A percentile compares a stretch with the other conserved stretches of the same genome.
Conservation (phyloP, 1,140 invertebrate genomes). For the Brachionus plicatilis region DNA sequence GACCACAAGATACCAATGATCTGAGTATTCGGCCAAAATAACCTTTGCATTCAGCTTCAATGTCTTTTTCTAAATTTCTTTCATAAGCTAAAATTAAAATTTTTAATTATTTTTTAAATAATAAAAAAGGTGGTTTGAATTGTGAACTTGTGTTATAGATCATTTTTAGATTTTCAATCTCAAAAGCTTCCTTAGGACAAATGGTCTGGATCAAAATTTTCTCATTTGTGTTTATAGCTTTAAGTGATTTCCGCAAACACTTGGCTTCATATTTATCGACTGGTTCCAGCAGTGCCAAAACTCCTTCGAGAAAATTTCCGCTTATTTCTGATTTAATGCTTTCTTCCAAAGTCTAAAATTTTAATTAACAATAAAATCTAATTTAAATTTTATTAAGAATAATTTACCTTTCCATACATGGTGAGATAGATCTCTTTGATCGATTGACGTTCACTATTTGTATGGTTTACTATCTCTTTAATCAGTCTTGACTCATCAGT, state of each 20-base stretch:
- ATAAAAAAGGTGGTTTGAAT: no score
- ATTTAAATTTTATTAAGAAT: no score
- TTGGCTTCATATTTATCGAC: conserved; percentile 49
- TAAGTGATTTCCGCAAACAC: conserved; percentile 47
- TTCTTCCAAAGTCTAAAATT: conserved; percentile 60
- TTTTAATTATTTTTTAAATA: not conserved
- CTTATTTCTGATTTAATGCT: conserved; percentile 77
- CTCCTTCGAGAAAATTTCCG: conserved; percentile 78
- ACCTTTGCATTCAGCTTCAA: conserved; percentile 54
- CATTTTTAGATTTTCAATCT: conserved; percentile 21
- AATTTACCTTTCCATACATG: conserved; percentile 26
- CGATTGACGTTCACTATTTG: conserved; percentile 27
- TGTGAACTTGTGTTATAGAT: not conserved
- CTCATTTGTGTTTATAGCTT: conserved; percentile 42
- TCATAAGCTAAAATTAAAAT: conserved; percentile 47
- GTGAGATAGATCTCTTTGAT: conserved; percentile 16
- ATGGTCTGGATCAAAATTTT: conserved; percentile 3
- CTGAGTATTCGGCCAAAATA: conserved; percentile 53
- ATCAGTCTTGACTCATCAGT: conserved; percentile 21
- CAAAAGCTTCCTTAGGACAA: conserved; percentile 27
- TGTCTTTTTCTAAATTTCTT: conserved; percentile 51
- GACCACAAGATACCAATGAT: conserved; percentile 45
- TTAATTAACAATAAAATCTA: no score
- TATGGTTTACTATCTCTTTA: not conserved
- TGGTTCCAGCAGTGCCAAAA: conserved; percentile 69